Percentiles rank a stretch among this genome's conserved stretches.
Evolutionary conservation across 2,113 vertebrate species (phyloP).

Genomic region (Myiozetetes cayanensis): DNA sequence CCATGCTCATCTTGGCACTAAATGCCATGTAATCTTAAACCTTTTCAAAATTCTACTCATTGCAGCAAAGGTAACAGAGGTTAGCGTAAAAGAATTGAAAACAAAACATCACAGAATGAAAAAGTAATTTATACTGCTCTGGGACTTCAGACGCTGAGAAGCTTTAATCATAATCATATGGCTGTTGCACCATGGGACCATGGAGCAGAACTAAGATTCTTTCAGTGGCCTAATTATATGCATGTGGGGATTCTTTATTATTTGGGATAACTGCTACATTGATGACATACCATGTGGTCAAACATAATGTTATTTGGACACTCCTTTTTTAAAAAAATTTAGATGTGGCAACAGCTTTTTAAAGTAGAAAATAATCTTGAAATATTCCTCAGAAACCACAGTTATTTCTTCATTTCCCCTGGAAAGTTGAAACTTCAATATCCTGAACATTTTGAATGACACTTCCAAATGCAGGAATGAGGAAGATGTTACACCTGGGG

Average conservation of each 20-base stretch:
- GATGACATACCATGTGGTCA: not conserved
- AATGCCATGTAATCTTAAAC: not conserved
- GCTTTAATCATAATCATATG: not conserved
- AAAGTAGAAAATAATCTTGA: not conserved
- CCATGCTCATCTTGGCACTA: not conserved
- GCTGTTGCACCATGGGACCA: not conserved
- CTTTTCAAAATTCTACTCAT: not conserved
- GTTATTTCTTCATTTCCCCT: not conserved
- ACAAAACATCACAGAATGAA: not conserved
- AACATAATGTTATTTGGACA: not conserved
- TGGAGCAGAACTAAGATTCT: not conserved
- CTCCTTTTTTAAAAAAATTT: not conserved
- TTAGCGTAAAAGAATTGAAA: not conserved
- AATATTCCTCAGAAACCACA: not conserved
- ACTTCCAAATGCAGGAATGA: not conserved
- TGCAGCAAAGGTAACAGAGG: not conserved
- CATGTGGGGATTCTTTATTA: not conserved
- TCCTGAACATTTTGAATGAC: not conserved
- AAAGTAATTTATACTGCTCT: constrained; percentile 6
- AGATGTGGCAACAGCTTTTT: not conserved
- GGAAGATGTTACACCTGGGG: not conserved
- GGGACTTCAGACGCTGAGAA: not conserved
- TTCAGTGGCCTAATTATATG: not conserved
- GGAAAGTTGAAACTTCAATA: constrained; percentile 2
- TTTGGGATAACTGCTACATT: not conserved